Base-by-base conservation (phyloP, 2,888 invertebrate species). In the Ceriagrion tenellum region DNA sequence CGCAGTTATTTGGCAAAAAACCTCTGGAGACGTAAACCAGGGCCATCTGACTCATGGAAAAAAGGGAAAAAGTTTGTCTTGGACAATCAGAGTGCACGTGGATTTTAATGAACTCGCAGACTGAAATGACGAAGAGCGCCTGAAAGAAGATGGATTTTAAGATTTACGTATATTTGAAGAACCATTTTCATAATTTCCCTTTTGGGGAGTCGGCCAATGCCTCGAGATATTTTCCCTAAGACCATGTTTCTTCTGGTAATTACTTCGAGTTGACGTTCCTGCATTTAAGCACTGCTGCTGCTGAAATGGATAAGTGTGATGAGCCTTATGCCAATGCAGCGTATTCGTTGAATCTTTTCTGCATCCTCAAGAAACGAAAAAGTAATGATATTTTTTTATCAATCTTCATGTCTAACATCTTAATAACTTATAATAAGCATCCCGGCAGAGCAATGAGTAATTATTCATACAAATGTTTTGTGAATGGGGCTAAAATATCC, bases 51-150 rank as follows among this genome's bases (percentile, higher is more conserved):
- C 81, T 81, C 35, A 10, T 81, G 12, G 8, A 81, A 81, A 35
- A 81, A 81, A 12, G 30, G n/a, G 13, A 16, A 35, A 81, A 35
- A 35, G 30, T 35, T 35, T 81, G 81, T 13, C 81, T 18, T 35
- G 81, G 30, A 81, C 30, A 81, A 35, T 35, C 81, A 81, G 18
- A 81, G 81, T 81, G 81, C 81, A 81, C 81, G 81, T 81, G 81
- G 30, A n/a, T 35, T 81, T 81, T 81, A 81, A 81, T 81, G 30
- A 81, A 35, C 16, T 12, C 81, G 16, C 35, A 35, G 13, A n/a
- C 81, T 35, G 18, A 81, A 81, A 35, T 81, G 35, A 81, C 81
- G 35, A 35, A 81, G 69, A 81, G 30, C 26, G 12, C 35, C 0
- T 0, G 13, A 35, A 81, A 35, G 81, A 35, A 81, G 81, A 35